Conservation (phyloP, 2,888 invertebrate genomes). For the Acrobasis consociella region DNA sequence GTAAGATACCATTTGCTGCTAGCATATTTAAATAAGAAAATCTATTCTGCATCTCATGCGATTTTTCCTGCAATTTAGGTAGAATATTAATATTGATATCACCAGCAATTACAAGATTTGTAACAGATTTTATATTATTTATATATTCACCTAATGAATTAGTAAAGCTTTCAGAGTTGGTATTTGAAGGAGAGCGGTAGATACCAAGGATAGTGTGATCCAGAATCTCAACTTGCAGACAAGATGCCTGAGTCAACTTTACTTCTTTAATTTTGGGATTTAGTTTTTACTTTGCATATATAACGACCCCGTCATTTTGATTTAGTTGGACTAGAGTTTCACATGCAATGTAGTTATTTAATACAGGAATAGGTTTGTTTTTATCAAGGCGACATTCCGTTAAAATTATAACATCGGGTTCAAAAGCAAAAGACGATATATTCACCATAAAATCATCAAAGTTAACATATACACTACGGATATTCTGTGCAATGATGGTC, state of each 20-base stretch:
- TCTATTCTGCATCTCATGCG: no score
- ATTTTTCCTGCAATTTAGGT: no score
- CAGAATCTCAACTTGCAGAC: not conserved
- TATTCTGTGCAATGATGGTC: not conserved
- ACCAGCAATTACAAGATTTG: not conserved
- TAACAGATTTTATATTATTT: not conserved
- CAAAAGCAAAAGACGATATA: not conserved
- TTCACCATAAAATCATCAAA: constrained; percentile 9
- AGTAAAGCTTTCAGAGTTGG: not conserved
- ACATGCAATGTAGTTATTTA: no score
- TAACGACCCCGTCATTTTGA: no score
- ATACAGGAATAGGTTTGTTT: not conserved
- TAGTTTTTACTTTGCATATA: not conserved
- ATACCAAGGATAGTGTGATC: not conserved
- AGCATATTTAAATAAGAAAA: no score
- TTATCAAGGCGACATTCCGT: not conserved
- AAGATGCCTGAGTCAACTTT: not conserved
- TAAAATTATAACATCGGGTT: not conserved
- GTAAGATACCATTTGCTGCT: no score
- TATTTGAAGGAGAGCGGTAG: not conserved
- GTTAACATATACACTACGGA: not conserved
- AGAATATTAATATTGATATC: not conserved
- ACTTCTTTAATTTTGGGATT: not conserved
- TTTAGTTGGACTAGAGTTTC: no score
- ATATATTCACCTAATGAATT: not conserved